These are phyloP conservation scores for Cetoscarus ocellatus DNA, from an alignment of 2,797 vertebrate genomes.

Conservation along the genomic window DNA sequence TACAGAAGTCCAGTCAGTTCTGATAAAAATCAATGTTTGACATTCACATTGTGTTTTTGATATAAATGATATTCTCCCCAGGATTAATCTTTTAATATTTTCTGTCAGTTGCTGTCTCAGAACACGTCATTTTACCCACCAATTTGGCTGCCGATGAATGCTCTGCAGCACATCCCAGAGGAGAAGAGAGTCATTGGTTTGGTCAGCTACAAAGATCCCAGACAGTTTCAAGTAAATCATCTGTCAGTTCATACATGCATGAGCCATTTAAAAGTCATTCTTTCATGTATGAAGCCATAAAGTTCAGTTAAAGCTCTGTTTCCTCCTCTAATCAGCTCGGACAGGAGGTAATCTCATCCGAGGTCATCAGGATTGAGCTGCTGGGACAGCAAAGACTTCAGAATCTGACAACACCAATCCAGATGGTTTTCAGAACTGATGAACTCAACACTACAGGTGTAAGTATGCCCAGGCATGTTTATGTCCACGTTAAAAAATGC, in stretches of 20 bases:
- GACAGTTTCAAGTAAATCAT: constrained; percentile 64
- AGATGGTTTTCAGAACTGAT: constrained; percentile 57
- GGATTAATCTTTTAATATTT: neutral
- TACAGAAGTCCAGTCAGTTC: no score
- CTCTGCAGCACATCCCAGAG: constrained; percentile 20
- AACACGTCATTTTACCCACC: constrained; percentile 13
- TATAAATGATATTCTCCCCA: neutral
- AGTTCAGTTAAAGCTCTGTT: neutral
- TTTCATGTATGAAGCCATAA: neutral
- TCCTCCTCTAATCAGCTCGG: constrained; percentile 36
- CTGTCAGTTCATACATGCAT: neutral
- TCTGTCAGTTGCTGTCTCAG: constrained; percentile 32
- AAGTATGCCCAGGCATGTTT: constrained; percentile 10
- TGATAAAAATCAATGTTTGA: neutral
- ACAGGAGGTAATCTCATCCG: constrained; percentile 24
- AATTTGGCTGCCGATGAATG: constrained; percentile 55
- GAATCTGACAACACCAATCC: constrained; percentile 29
- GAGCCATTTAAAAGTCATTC: no score
- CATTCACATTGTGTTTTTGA: neutral
- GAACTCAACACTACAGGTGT: neutral
- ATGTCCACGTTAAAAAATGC: neutral
- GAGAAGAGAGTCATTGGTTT: constrained; percentile 43
- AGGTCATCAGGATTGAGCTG: constrained; percentile 70
- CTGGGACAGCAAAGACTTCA: neutral
- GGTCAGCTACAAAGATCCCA: constrained; percentile 47